These are phyloP conservation scores for Myotis findleyi DNA, from an alignment of 2,797 vertebrate genomes.

Conservation along the genomic window DNA sequence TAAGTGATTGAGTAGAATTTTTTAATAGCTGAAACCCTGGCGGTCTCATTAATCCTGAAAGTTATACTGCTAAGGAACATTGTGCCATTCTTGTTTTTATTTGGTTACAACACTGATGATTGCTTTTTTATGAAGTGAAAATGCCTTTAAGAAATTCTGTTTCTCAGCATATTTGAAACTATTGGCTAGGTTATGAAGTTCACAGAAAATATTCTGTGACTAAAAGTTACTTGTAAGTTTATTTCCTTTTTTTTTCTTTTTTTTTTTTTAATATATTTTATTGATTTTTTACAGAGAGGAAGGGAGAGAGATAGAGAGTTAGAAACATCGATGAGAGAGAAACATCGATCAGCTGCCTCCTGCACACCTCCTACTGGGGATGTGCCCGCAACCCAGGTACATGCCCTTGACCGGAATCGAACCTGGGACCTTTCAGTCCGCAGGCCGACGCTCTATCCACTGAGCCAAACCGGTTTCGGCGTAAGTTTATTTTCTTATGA, in stretches of 20 bases:
- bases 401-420: no score
- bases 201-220: not conserved
- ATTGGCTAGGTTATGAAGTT: conserved; percentile 27
- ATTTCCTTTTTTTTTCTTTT: conserved; percentile 37
- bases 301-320: no score
- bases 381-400: no score
- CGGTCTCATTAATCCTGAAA: conserved; percentile 28
- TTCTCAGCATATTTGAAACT: conserved; percentile 38
- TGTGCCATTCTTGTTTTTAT: not conserved
- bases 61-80: not conserved
- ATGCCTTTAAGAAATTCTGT: conserved; percentile 40
- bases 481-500: conserved; percentile 1
- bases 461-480: no score
- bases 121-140: conserved; percentile 29
- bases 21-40: conserved; percentile 22
- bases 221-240: not conserved
- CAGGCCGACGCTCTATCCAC: no score
- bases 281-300: no score
- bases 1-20: not conserved
- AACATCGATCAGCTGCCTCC: no score
- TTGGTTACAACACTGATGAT: not conserved
- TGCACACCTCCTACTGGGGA: no score
- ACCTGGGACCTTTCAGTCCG: no score
- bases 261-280: no score
- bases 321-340: no score